Evolutionary conservation across 2,797 vertebrate species (phyloP), one percentile per base, ranked within the genome.

Genomic region (Molossus alvarezi): DNA sequence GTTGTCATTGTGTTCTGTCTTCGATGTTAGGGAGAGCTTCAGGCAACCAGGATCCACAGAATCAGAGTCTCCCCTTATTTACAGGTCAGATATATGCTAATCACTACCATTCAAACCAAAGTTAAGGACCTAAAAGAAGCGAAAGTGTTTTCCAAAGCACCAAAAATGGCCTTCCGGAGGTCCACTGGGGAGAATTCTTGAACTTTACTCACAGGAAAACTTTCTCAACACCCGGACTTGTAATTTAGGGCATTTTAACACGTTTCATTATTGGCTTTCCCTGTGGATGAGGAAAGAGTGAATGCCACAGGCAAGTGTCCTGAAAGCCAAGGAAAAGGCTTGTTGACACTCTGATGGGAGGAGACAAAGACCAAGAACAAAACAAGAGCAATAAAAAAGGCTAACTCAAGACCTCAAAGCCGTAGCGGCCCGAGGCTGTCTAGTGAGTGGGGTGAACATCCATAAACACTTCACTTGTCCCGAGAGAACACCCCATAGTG

Each of bases 11-110:
- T 45, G 29, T 96, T 88, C 85, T 88, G 75, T 9, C 91, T 96
- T 97, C 95, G 96, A 95, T 92, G 95, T 95, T 64, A 37, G 58
- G 25, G 48, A 84, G 72, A 87, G 80, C 65, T 93, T 89, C 55
- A 76, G 80, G 80, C 91, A 93, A 87, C 17, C 55, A 51, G 89
- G 72, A 87, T 57, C 83, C 76, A 45, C 37, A 81, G 75, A 76
- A 51, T 10, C 60, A 91, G 75, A 72, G 15, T 41, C 80, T 45
- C 55, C 20, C 60, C 27, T 71, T 89, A 60, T 75, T 84, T 71
- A 23, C n/a, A 69, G 72, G 94, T 88, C 90, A 94, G 64, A 33
- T 29, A 9, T 11, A 45, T 15, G 64, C 62, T 86, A 80, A 27
- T 83, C 79, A 58, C 25, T 15, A 1, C 29, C 9, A 4, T 33